phyloP scores from a whole-genome alignment of 2,888 invertebrate species.

The Drosophila algonquin region DNA sequence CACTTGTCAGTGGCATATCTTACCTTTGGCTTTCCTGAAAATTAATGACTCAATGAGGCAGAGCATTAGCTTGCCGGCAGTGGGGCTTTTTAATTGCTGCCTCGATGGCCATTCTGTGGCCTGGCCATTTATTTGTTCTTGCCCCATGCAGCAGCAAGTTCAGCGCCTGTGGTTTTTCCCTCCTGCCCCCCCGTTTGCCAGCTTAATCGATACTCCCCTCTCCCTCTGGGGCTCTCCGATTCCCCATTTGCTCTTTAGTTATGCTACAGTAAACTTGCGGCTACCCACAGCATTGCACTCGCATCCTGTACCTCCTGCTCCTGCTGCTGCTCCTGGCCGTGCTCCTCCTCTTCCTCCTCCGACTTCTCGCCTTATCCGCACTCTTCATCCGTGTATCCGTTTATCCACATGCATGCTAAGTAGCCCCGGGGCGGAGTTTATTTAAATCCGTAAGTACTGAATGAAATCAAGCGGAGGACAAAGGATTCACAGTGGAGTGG shows the following conservation, averaged over 20 bases:
- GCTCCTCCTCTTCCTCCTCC: not conserved
- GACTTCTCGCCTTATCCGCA: not conserved
- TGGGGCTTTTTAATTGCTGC: conserved; percentile 66
- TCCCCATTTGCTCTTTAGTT: conserved; percentile 7
- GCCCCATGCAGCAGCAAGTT: conserved; percentile 35
- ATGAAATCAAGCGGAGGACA: conserved; percentile 21
- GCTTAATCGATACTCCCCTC: conserved; percentile 15
- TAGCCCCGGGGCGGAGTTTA: conserved; percentile 19
- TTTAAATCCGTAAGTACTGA: conserved; percentile 26
- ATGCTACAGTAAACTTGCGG: conserved; percentile 39
- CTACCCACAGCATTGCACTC: conserved; percentile 16
- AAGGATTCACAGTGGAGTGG: not conserved
- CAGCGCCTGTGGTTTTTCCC: conserved; percentile 33
- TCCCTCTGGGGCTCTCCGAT: conserved; percentile 4
- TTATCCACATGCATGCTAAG: conserved; percentile 17
- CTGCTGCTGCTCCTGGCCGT: too few species aligned
- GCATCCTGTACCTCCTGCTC: not conserved
- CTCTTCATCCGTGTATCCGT: not conserved
- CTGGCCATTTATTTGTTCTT: conserved; percentile 58
- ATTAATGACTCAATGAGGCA: conserved; percentile 71
- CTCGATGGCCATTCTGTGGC: conserved; percentile 58
- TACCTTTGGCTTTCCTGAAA: conserved; percentile 37
- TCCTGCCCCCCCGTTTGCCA: conserved; percentile 4
- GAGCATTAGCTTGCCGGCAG: conserved; percentile 40
- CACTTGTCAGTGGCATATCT: conserved; percentile 30